Percentiles rank a stretch among this genome's conserved stretches.
Conservation (phyloP, 2,113 vertebrate genomes). For the Gadus macrocephalus region DNA sequence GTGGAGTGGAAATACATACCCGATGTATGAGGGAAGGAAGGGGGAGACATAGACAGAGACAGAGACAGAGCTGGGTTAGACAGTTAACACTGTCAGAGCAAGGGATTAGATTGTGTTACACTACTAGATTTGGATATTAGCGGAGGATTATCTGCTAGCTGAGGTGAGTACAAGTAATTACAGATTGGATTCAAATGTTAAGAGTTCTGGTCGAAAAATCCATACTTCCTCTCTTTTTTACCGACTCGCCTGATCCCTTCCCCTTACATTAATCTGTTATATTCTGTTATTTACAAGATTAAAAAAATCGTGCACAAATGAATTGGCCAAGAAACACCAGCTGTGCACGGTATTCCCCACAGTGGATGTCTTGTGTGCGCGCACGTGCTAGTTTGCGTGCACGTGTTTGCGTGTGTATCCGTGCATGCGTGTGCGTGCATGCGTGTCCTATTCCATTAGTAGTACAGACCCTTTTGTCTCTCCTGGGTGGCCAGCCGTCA, state of each 20-base stretch:
- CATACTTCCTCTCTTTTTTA: not conserved
- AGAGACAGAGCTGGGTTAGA: conserved; percentile 51
- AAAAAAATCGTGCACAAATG: conserved; percentile 6
- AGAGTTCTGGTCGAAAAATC: conserved; percentile 34
- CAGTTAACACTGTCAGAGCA: conserved; percentile 45
- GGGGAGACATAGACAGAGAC: not conserved
- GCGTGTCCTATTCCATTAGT: conserved; percentile 29
- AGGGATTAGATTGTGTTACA: conserved; percentile 46
- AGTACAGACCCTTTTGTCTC: conserved; percentile 38
- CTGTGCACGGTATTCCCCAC: too few species aligned
- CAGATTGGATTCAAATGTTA: not conserved
- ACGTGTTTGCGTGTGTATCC: not conserved
- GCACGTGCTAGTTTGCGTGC: not conserved
- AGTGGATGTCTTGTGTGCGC: too few species aligned
- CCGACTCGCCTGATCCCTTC: conserved; percentile 19
- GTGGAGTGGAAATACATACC: too few species aligned
- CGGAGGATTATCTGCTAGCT: conserved; percentile 65
- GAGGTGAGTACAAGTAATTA: conserved; percentile 56
- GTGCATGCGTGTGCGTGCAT: not conserved
- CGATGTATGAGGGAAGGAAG: too few species aligned
- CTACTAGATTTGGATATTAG: conserved; percentile 58
- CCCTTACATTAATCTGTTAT: conserved; percentile 40
- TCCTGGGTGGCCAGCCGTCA: conserved; percentile 35
- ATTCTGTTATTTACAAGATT: conserved; percentile 33
- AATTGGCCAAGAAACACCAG: too few species aligned